A percentile compares a stretch with the other conserved stretches of the same genome.
Conservation (phyloP, 2,888 invertebrate genomes). For the Apodemia mormo region DNA sequence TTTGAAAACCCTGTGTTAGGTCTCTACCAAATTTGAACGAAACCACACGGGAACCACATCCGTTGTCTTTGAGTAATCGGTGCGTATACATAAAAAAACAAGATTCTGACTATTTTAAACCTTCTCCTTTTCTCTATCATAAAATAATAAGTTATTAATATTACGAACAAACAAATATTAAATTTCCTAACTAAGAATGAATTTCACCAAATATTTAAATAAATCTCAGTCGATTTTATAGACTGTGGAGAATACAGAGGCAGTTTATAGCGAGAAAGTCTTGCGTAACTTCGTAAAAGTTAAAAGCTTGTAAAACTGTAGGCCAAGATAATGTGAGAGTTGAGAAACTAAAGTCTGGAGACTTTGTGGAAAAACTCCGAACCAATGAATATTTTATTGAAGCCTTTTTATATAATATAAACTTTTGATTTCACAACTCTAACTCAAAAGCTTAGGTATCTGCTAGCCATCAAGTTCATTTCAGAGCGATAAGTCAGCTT, state of each 20-base stretch:
- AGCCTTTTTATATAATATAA: not conserved
- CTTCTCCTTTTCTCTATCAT: too few species aligned
- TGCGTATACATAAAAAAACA: too few species aligned
- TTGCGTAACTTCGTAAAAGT: not conserved
- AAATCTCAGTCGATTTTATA: not conserved
- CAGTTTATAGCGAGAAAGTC: slow-evolving; percentile 2
- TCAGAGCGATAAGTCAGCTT: too few species aligned
- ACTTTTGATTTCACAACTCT: not conserved
- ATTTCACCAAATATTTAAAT: not conserved
- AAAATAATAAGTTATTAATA: too few species aligned
- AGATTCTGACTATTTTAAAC: too few species aligned
- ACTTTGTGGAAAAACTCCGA: not conserved
- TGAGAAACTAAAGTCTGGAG: slow-evolving; percentile 3
- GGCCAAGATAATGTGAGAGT: not conserved
- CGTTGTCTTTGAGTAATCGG: too few species aligned
- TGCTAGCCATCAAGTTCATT: too few species aligned
- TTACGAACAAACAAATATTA: too few species aligned
- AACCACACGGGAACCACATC: too few species aligned
- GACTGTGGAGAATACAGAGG: not conserved
- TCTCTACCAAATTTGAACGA: too few species aligned
- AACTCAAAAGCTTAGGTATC: not conserved
- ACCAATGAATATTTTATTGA: not conserved
- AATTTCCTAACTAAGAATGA: too few species aligned
- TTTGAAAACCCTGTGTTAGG: too few species aligned
- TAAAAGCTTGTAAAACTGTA: slow-evolving; percentile 1